Base-by-base conservation (phyloP, 1,140 invertebrate species). In the Ips typographus region DNA sequence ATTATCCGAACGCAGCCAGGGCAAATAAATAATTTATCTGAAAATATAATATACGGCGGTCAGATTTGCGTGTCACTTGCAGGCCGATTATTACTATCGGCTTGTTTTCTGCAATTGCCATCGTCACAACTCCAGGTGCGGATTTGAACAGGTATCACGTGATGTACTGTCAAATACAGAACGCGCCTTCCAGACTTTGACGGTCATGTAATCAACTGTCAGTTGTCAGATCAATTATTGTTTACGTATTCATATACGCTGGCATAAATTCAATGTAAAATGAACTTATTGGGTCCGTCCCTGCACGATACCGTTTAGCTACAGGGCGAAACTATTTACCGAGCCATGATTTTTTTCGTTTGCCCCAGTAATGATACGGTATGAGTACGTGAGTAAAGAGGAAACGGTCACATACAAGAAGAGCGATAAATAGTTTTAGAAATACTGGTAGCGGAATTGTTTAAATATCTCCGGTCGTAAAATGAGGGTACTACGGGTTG, bases 1-100 rank as follows among this genome's bases (percentile, higher is more conserved):
- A 62, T 62, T 62, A 62, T 62, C 42, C 60, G 36, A 36, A 51
- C 60, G 60, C 42, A 62, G 44, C 43, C 60, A 62, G 51, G 60
- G 41, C 60, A 65, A 65, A 65, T 65, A 65, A 65, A 65, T 65
- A 64, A 64, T 53, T 64, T 64, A 64, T 64, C 55, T 53, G 62
- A 53, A 64, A 64, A 64, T 53, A 64, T 64, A 64, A 53, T 49
- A 64, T 63, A 60, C 43, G 36, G 55, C 40, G 55, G 49, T 38
- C 42, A 64, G 62, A 53, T 64, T 64, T 64, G 62, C 62, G 62
- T 64, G 62, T 64, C 62, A 64, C 62, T 64, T 64, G 62, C 47
- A 53, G 62, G 62, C 37, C 40, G 41, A 64, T 64, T 53, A 64
- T 64, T 64, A 55, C 40, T 37, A 40, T 64, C 36, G 41, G 41